Conservation (phyloP, 2,888 invertebrate species). For the Meghimatium bilineatum region DNA sequence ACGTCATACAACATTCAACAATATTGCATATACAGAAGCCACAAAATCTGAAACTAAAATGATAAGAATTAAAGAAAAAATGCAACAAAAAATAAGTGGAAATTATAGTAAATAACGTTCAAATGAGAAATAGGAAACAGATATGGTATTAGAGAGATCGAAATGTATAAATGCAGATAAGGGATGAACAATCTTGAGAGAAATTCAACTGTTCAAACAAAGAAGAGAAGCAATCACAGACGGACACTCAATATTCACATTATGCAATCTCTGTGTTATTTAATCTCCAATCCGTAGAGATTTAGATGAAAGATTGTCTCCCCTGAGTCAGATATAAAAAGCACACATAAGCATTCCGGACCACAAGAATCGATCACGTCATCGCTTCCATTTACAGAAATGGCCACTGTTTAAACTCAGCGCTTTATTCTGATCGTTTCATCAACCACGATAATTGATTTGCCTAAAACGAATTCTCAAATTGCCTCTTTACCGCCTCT, state of each 20-base stretch:
- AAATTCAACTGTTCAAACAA: background rate
- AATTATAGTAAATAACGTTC: too few species aligned
- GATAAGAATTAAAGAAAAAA: too few species aligned
- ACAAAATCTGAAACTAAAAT: too few species aligned
- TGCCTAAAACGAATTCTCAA: constrained; percentile 25
- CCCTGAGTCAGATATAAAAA: background rate
- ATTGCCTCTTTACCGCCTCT: constrained; percentile 5
- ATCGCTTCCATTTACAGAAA: constrained; percentile 18
- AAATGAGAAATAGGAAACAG: too few species aligned
- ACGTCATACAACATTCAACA: too few species aligned
- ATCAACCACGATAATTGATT: constrained; percentile 19
- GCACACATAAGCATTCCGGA: constrained; percentile 8
- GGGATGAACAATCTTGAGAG: too few species aligned
- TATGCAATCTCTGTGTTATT: background rate
- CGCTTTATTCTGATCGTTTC: constrained; percentile 11
- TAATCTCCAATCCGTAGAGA: background rate
- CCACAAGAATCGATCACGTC: background rate
- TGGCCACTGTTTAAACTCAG: constrained; percentile 21
- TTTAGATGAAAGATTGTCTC: constrained; percentile 7
- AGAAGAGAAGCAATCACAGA: background rate
- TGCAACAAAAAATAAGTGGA: too few species aligned
- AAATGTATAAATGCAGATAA: too few species aligned
- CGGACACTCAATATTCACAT: background rate
- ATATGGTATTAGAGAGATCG: too few species aligned
- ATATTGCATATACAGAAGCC: too few species aligned